Conservation (phyloP, 2,797 vertebrate species). For the Syngnathus acus region DNA sequence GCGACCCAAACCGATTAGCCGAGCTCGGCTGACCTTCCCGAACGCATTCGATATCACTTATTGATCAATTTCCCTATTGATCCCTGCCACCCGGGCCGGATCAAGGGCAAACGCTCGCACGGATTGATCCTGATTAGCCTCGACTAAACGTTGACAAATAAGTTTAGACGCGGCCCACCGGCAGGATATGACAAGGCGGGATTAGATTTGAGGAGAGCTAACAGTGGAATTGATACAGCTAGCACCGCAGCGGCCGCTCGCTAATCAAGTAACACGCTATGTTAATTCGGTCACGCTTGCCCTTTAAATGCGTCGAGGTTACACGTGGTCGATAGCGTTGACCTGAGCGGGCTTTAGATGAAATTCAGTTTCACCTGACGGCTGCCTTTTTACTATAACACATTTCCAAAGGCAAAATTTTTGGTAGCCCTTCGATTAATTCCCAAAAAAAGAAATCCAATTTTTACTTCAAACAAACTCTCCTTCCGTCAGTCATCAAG, state of each 20-base stretch:
- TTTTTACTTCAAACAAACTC: neutral
- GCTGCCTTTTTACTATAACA: neutral
- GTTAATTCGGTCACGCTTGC: conserved; percentile 46
- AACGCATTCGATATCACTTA: conserved; percentile 63
- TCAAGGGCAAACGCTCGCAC: conserved; percentile 61
- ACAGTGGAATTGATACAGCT: conserved; percentile 59
- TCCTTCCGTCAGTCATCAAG: conserved; percentile 37
- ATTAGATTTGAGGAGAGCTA: conserved; percentile 65
- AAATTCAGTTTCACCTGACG: conserved; percentile 21
- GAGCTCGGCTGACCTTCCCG: conserved; percentile 55
- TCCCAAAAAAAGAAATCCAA: no score
- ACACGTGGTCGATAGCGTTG: conserved; percentile 28
- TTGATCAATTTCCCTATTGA: conserved; percentile 73
- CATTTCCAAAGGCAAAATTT: neutral
- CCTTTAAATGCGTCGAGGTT: conserved; percentile 51
- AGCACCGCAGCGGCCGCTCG: conserved; percentile 27
- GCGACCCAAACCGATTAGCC: conserved; percentile 72
- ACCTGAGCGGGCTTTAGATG: conserved; percentile 26
- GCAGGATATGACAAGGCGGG: conserved; percentile 58
- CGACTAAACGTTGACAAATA: conserved; percentile 69
- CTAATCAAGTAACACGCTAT: conserved; percentile 59
- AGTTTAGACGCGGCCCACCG: conserved; percentile 62
- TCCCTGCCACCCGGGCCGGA: conserved; percentile 46
- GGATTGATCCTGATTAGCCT: conserved; percentile 66
- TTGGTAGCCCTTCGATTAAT: no score